These are phyloP conservation scores for Pachyuromys duprasi DNA, from an alignment of 2,797 vertebrate genomes.

Conservation along the genomic window DNA sequence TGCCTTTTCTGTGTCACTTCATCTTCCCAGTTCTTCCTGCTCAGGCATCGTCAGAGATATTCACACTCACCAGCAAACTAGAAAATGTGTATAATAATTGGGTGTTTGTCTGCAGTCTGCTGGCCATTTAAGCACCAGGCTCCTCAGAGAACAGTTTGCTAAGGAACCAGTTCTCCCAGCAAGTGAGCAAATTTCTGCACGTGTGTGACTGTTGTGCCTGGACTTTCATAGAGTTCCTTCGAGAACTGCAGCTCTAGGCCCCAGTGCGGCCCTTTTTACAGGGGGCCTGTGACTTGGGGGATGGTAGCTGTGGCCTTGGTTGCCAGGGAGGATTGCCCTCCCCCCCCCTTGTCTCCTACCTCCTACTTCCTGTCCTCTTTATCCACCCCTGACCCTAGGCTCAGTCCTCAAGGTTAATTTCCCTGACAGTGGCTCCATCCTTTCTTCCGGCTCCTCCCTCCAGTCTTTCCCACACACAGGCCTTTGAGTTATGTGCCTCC, in stretches of 20 bases:
- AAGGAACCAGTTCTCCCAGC: background rate
- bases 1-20: background rate
- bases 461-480: constrained; percentile 70
- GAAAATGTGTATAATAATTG: background rate
- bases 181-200: background rate
- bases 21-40: constrained; percentile 3
- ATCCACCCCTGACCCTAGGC: background rate
- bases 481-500: constrained; percentile 87
- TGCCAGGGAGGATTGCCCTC: background rate
- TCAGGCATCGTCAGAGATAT: background rate
- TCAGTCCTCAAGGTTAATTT: constrained; percentile 85
- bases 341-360: constrained; percentile 57
- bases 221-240: background rate
- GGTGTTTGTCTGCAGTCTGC: constrained; percentile 3
- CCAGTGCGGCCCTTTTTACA: constrained; percentile 69
- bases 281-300: background rate
- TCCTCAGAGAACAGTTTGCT: background rate
- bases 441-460: constrained; percentile 36
- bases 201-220: background rate
- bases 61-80: background rate
- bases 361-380: background rate
- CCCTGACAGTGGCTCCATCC: constrained; percentile 76
- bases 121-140: background rate
- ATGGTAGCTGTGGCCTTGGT: constrained; percentile 22
- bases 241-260: constrained; percentile 15